Base-by-base conservation (phyloP, 2,113 vertebrate genomes). In the Muntiacus reevesi region DNA sequence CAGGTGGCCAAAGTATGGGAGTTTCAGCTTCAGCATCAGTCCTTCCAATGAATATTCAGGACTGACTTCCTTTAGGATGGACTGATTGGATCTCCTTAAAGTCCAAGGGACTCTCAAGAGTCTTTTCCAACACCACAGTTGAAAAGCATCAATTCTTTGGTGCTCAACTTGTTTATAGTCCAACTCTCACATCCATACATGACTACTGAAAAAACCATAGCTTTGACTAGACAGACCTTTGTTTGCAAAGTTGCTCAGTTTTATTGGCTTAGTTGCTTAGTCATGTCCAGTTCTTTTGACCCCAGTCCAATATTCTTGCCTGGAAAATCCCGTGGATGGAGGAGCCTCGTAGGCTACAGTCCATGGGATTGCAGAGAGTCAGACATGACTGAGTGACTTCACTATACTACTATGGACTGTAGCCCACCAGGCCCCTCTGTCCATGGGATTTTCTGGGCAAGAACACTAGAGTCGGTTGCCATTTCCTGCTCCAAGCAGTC, bases 111-210 rank as follows among this genome's bases (percentile, higher is more conserved):
- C 19, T 71, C n/a, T 36, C 64, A 1, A 71, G 64, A 71, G 64
- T 71, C 19, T 23, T 71, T n/a, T 71, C 17, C 64, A 71, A 36
- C 17, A 36, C 64, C n/a, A 12, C n/a, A 71, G 64, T 71, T 71
- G 17, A 71, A 71, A 71, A 71, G 64, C n/a, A 21, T 71, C n/a
- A 71, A 36, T 36, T 71, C 64, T 71, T 71, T 0, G 1, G 2
- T 1, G 0, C n/a, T 36, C n/a, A 71, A 19, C 64, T 3, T 71
- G 2, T 71, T 71, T 6, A 12, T 1, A 71, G n/a, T 71, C n/a
- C 67, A 71, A 71, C 19, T 71, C 67, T 71, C n/a, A 71, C 67
- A 23, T 23, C 67, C n/a, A 36, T 36, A 71, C 67, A 71, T 11
- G n/a, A 21, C 10, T 3, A 71, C 10, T 36, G n/a, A 5, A 71